These are phyloP conservation scores for Camptogramma bilineatum DNA, from an alignment of 2,888 invertebrate species.

Conservation along the genomic window DNA sequence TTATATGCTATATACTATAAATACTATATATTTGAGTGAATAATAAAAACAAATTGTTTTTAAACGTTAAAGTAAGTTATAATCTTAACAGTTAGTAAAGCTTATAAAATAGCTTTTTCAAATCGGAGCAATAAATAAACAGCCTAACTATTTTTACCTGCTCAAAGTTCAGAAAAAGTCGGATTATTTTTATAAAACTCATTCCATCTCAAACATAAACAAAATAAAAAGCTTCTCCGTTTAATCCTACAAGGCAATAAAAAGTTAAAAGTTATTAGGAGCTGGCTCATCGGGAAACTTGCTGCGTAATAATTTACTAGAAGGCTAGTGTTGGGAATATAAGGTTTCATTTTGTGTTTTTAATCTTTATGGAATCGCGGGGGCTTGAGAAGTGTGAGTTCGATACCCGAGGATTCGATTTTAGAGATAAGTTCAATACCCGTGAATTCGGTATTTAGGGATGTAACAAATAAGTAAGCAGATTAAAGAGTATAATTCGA, in stretches of 20 bases:
- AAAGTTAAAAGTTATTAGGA: constrained; percentile 80
- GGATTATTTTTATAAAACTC: constrained; percentile 33
- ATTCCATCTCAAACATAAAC: constrained; percentile 42
- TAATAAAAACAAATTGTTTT: too few relatives aligned
- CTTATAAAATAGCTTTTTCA: background rate
- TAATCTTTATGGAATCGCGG: background rate
- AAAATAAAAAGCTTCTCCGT: constrained; percentile 56
- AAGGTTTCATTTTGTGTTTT: constrained; percentile 1
- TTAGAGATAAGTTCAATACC: too few relatives aligned
- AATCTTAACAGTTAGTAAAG: background rate
- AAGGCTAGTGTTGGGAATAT: constrained; percentile 39
- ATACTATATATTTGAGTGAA: too few relatives aligned
- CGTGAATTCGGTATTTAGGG: too few relatives aligned
- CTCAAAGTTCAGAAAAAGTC: constrained; percentile 7
- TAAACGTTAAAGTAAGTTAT: too few relatives aligned
- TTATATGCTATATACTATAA: too few relatives aligned
- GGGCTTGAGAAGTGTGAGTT: background rate
- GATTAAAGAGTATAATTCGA: too few relatives aligned
- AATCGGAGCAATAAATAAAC: background rate
- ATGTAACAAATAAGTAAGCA: too few relatives aligned
- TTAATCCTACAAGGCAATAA: constrained; percentile 72
- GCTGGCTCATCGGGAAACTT: constrained; percentile 80
- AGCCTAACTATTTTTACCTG: constrained; percentile 19
- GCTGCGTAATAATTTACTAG: constrained; percentile 81
- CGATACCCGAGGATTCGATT: too few relatives aligned